Percentiles rank a stretch among this genome's conserved stretches.
Evolutionary conservation across 2,113 vertebrate species (phyloP).

Genomic region (Zingel zingel): DNA sequence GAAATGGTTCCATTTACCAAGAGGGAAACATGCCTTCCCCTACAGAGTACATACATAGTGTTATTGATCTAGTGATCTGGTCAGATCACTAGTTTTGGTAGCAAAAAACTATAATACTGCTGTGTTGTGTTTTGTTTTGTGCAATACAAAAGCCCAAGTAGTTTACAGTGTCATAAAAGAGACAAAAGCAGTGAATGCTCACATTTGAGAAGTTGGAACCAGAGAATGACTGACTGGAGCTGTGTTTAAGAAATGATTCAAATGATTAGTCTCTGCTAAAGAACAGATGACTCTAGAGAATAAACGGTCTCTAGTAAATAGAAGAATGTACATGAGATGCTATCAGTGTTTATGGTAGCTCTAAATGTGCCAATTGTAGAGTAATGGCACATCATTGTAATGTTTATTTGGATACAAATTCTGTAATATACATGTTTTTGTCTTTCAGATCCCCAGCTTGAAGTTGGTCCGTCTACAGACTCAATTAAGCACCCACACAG

Average conservation of each 20-base stretch:
- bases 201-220: not conserved
- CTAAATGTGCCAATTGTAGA: not conserved
- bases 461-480: constrained; percentile 67
- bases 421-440: constrained; percentile 24
- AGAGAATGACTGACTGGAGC: not conserved
- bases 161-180: not conserved
- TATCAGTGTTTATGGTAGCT: not conserved
- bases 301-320: not conserved
- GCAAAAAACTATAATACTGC: not conserved
- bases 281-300: constrained; percentile 8
- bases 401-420: not conserved
- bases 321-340: constrained; percentile 8
- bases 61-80: not conserved
- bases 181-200: not conserved
- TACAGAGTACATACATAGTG: not conserved
- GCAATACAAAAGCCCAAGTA: not conserved
- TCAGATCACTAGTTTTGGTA: not conserved
- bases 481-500: constrained; percentile 57
- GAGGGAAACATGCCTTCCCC: not conserved
- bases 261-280: not conserved
- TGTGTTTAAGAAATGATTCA: not conserved
- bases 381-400: not conserved
- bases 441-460: constrained; percentile 85
- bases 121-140: not conserved
- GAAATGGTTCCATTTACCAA: not conserved